Base-by-base conservation (phyloP, 2,888 invertebrate genomes). In the Argyresthia goedartella region DNA sequence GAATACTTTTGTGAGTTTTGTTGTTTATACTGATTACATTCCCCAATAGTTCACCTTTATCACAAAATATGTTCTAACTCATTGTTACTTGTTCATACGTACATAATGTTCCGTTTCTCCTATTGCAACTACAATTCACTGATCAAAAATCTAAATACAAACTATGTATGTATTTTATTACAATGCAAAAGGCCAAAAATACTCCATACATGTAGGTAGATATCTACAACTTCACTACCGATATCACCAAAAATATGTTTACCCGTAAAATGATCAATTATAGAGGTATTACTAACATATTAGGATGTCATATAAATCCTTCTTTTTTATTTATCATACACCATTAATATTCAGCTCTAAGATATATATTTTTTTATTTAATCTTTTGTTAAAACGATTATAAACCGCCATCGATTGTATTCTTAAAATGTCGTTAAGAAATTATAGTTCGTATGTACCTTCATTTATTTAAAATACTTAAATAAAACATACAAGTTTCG, bases 1-100 rank as follows among this genome's bases (percentile, higher is more conserved):
- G 84, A 81, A 76, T 76, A 76, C 67, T 69, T 73, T 69, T 25
- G 25, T 46, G 16, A 33, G 33, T 39, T 39, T 39, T n/a, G 39
- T 39, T 11, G n/a, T 39, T 39, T 39, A 39, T 39, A 39, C 3
- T 39, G n/a, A 39, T 39, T 39, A 39, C 9, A 39, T 9, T n/a
- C n/a, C n/a, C 39, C 39, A 8, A 39, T 8, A 39, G 25, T 2
- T 25, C 25, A 25, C 25, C 25, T 25, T 4, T 25, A 25, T 25
- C 25, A 25, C 25, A 25, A 25, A 25, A 25, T 25, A 25, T 6
- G 25, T 25, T 25, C 25, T 25, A 25, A 25, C 25, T 25, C 25
- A 25, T 25, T 25, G 25, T 25, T 25, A n/a, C n/a, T 25, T 25
- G 6, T 2, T 25, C 6, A 25, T 25, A n/a, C n/a, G n/a, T n/a